These are phyloP conservation scores for Eustalomyia histrio DNA, from an alignment of 2,888 invertebrate species.

Conservation along the genomic window DNA sequence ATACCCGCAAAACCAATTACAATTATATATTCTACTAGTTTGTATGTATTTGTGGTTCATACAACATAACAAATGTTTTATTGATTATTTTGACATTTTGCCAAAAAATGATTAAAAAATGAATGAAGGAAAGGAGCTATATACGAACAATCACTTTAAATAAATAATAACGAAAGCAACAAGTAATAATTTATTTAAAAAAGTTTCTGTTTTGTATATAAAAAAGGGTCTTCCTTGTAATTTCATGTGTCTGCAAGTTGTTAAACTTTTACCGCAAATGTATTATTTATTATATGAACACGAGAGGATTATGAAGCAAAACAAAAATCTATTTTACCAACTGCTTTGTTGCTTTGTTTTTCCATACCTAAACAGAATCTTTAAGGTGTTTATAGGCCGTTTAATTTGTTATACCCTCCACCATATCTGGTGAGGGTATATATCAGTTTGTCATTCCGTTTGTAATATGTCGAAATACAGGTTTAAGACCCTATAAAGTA, in stretches of 20 bases:
- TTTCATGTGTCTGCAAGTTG: background rate
- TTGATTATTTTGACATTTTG: conserved; percentile 43
- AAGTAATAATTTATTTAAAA: background rate
- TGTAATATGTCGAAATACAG: too few species aligned
- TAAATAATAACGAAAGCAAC: background rate
- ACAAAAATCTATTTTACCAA: too few species aligned
- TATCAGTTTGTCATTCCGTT: too few species aligned
- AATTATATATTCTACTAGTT: too few species aligned
- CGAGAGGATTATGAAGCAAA: background rate
- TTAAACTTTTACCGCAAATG: background rate
- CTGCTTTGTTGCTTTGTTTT: too few species aligned
- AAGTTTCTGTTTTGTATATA: background rate
- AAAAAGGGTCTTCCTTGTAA: background rate
- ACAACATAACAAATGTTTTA: conserved; percentile 17
- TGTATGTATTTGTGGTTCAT: background rate
- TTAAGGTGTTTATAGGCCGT: too few species aligned
- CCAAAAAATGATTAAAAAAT: conserved; percentile 6
- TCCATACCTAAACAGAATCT: too few species aligned
- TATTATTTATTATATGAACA: background rate
- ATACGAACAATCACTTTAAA: background rate
- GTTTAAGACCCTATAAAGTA: too few species aligned
- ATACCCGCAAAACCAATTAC: too few species aligned
- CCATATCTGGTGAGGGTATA: too few species aligned
- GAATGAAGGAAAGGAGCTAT: background rate
- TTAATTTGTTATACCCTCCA: too few species aligned